These are phyloP conservation scores for Lanius ludovicianus DNA, from an alignment of 2,113 vertebrate species.

Conservation along the genomic window DNA sequence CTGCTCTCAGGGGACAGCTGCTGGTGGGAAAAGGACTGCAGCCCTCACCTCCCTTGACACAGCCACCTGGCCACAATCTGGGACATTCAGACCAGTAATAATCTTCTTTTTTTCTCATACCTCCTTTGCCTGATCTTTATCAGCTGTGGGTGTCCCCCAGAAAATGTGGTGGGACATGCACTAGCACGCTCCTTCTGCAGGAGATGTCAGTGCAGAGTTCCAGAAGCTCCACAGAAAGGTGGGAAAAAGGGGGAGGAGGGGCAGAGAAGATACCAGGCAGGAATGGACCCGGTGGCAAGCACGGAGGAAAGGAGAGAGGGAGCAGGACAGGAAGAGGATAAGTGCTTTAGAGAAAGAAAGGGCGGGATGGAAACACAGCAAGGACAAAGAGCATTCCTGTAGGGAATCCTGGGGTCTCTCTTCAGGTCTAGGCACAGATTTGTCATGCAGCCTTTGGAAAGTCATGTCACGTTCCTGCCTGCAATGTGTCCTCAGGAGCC, in stretches of 20 bases:
- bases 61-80: not conserved
- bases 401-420: not conserved
- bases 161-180: not conserved
- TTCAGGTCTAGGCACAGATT: constrained; percentile 28
- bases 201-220: not conserved
- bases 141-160: not conserved
- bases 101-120: not conserved
- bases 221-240: not conserved
- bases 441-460: constrained; percentile 49
- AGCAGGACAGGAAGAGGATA: not conserved
- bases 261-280: not conserved
- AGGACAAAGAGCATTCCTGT: not conserved
- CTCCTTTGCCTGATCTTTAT: not conserved
- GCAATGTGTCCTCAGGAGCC: constrained; percentile 38
- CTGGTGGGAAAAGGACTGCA: not conserved
- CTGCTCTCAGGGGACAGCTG: not conserved
- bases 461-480: constrained; percentile 41
- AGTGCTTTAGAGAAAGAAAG: not conserved
- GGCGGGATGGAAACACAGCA: not conserved
- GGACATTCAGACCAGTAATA: not conserved
- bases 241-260: not conserved
- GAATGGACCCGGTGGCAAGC: not conserved
- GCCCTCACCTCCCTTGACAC: not conserved
- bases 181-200: not conserved
- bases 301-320: not conserved